Conservation (phyloP, 2,113 vertebrate genomes). For the Scomber japonicus region DNA sequence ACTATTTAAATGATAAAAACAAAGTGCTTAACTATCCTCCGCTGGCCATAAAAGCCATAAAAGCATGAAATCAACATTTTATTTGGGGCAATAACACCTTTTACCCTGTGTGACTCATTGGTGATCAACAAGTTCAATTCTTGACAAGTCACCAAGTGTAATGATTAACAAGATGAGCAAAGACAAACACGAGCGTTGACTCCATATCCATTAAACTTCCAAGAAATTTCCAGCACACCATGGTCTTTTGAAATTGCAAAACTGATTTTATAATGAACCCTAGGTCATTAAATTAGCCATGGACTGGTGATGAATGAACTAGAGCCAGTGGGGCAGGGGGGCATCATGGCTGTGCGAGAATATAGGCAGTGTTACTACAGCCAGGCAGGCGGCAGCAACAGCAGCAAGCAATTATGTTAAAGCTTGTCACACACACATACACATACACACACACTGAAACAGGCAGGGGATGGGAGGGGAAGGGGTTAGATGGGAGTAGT, state of each 20-base stretch:
- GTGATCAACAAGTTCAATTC: constrained; percentile 26
- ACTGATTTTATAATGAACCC: not conserved
- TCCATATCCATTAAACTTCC: constrained; percentile 3
- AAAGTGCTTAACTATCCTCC: not conserved
- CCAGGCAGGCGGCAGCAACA: constrained; percentile 70
- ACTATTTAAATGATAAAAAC: not conserved
- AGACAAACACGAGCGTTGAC: constrained; percentile 22
- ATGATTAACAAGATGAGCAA: constrained; percentile 56
- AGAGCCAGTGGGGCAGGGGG: constrained; percentile 34
- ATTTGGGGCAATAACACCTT: constrained; percentile 1
- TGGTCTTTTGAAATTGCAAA: not conserved
- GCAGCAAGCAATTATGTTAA: constrained; percentile 76
- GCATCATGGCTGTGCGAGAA: constrained; percentile 50
- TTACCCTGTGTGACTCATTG: constrained; percentile 28
- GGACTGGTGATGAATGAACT: constrained; percentile 7
- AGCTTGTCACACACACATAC: constrained; percentile 62
- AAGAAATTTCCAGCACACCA: not conserved
- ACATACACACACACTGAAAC: constrained; percentile 25
- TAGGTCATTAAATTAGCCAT: constrained; percentile 23
- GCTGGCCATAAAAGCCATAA: not conserved
- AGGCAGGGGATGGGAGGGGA: constrained; percentile 43
- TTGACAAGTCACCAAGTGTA: constrained; percentile 11
- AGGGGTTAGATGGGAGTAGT: constrained; percentile 79
- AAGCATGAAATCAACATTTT: not conserved
- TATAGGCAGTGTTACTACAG: constrained; percentile 71